Conservation (phyloP, 2,888 invertebrate genomes). For the Itoplectis maculator region DNA sequence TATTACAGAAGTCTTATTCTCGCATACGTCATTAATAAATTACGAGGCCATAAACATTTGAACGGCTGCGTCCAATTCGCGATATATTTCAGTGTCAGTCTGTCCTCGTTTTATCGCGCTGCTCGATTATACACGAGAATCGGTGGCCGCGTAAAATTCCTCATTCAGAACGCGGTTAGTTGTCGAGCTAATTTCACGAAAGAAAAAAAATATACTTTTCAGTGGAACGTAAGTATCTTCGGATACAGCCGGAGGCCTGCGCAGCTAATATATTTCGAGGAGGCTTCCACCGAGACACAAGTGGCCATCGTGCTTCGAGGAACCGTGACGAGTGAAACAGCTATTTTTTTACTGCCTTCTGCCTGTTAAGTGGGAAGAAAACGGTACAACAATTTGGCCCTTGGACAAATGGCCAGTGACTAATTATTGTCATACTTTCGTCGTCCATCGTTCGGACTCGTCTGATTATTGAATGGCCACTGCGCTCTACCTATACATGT, state of each 20-base stretch:
- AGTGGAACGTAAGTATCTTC: not conserved
- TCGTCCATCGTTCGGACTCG: not conserved
- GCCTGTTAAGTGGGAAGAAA: constrained; percentile 43
- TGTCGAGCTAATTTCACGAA: constrained; percentile 30
- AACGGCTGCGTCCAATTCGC: not conserved
- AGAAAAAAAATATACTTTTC: constrained; percentile 22
- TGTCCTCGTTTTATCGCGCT: not conserved
- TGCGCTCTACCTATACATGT: too few relatives aligned
- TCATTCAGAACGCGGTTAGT: not conserved
- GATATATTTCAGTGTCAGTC: not conserved
- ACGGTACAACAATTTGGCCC: constrained; percentile 19
- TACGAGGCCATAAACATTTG: not conserved
- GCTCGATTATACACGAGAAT: not conserved
- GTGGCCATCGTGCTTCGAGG: constrained; percentile 48
- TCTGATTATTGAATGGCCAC: not conserved
- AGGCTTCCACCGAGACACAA: constrained; percentile 31
- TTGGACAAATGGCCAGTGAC: too few relatives aligned
- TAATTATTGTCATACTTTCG: too few relatives aligned
- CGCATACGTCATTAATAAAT: not conserved
- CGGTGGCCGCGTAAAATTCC: constrained; percentile 3
- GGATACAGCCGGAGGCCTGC: constrained; percentile 3
- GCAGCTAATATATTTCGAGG: not conserved
- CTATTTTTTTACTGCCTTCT: constrained; percentile 48
- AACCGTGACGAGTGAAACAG: constrained; percentile 53
- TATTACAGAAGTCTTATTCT: not conserved